phyloP scores from a whole-genome alignment of 2,888 invertebrate genomes.

The Sphecodes monilicornis region DNA sequence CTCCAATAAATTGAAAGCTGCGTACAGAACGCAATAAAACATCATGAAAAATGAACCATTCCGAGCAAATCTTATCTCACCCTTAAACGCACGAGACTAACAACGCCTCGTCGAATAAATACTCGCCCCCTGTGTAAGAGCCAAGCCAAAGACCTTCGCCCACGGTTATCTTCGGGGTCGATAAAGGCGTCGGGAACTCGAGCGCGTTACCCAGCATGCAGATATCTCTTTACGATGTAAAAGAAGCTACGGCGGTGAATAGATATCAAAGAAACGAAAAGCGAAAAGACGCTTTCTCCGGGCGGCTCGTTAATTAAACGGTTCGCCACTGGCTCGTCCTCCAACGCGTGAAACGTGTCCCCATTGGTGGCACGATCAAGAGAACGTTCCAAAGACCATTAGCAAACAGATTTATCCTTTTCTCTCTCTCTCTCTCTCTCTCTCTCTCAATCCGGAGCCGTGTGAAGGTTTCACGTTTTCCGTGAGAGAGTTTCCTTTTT shows the following conservation, averaged over 20 bases:
- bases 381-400: conserved; percentile 27
- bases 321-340: conserved; percentile 3
- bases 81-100: background rate
- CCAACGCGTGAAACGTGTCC: background rate
- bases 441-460: background rate
- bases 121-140: background rate
- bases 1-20: background rate
- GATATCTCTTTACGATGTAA: conserved; percentile 39
- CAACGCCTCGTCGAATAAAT: background rate
- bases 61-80: background rate
- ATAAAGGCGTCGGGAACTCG: background rate
- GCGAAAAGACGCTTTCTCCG: conserved; percentile 11
- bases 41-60: background rate
- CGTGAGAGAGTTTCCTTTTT: background rate
- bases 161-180: background rate
- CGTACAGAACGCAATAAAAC: background rate
- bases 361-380: background rate
- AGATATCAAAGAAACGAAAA: conserved; percentile 22
- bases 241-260: background rate
- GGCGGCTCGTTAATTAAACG: conserved; percentile 52
- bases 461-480: conserved; percentile 18
- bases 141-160: background rate
- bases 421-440: background rate
- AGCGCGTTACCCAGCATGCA: background rate
- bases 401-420: background rate